A percentile compares a stretch with the other conserved stretches of the same genome.
These are phyloP conservation scores for Haemorhous mexicanus DNA, from an alignment of 2,113 vertebrate genomes.

Conservation along the genomic window DNA sequence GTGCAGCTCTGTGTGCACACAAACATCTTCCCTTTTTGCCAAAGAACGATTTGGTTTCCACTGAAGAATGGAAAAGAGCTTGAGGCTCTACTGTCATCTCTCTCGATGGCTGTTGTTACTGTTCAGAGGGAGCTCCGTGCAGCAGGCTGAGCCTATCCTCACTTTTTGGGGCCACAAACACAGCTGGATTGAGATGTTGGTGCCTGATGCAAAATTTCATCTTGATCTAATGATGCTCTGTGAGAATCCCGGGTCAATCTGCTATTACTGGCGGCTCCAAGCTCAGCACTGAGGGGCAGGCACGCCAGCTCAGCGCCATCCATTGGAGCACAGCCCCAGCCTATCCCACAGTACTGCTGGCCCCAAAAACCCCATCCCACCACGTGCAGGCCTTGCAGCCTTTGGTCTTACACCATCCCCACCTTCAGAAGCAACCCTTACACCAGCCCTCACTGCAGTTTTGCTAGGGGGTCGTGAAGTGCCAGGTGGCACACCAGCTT, in stretches of 20 bases:
- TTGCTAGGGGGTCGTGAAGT: not conserved
- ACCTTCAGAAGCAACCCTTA: not conserved
- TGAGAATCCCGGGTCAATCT: not conserved
- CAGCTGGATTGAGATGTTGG: accelerated
- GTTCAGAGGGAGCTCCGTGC: not conserved
- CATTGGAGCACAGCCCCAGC: not conserved
- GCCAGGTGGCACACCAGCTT: not conserved
- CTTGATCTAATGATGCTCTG: not conserved
- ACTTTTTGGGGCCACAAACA: not conserved
- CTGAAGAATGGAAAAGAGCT: not conserved
- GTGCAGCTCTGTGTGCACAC: not conserved
- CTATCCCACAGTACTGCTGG: not conserved
- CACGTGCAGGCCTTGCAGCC: accelerated
- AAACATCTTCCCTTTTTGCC: not conserved
- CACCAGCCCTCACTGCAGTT: not conserved
- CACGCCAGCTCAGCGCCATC: accelerated
- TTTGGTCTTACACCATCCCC: not conserved
- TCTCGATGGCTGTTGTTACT: accelerated
- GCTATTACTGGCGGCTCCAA: accelerated
- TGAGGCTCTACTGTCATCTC: accelerated
- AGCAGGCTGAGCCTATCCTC: not conserved
- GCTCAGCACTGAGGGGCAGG: accelerated
- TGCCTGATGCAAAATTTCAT: too few species aligned
- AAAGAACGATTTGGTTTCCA: accelerated
- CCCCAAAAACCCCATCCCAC: not conserved